These are phyloP conservation scores for Apotomis betuletana DNA, from an alignment of 2,888 invertebrate species.

Conservation along the genomic window DNA sequence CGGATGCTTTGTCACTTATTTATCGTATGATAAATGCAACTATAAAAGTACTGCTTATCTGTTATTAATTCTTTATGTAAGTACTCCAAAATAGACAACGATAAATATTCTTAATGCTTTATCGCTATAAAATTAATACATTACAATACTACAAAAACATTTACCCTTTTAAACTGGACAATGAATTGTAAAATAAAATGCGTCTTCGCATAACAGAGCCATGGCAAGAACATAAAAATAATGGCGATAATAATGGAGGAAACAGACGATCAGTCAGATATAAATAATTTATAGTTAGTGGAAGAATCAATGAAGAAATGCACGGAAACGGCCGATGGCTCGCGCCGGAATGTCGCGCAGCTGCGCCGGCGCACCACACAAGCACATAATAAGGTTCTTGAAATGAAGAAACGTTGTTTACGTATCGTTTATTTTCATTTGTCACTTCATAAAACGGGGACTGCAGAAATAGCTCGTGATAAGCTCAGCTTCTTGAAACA, in stretches of 20 bases:
- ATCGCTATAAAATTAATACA: neutral
- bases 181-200: neutral
- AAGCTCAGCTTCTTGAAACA: too few species aligned
- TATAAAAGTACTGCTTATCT: too few species aligned
- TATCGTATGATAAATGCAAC: too few species aligned
- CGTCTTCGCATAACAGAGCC: conserved; percentile 16
- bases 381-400: neutral
- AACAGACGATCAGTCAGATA: conserved; percentile 40
- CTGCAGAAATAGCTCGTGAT: too few species aligned
- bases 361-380: conserved; percentile 18
- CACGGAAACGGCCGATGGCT: conserved; percentile 50
- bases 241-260: conserved; percentile 16
- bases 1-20: too few species aligned
- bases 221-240: conserved; percentile 35
- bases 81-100: neutral
- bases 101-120: neutral
- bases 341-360: conserved; percentile 63
- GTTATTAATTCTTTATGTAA: too few species aligned
- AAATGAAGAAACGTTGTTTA: conserved; percentile 8
- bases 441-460: too few species aligned
- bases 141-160: too few species aligned
- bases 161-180: neutral
- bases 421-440: neutral
- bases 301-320: conserved; percentile 53
- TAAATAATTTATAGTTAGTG: conserved; percentile 65